Conservation (phyloP, 2,113 vertebrate genomes). For the Phalacrocorax brasilianus region DNA sequence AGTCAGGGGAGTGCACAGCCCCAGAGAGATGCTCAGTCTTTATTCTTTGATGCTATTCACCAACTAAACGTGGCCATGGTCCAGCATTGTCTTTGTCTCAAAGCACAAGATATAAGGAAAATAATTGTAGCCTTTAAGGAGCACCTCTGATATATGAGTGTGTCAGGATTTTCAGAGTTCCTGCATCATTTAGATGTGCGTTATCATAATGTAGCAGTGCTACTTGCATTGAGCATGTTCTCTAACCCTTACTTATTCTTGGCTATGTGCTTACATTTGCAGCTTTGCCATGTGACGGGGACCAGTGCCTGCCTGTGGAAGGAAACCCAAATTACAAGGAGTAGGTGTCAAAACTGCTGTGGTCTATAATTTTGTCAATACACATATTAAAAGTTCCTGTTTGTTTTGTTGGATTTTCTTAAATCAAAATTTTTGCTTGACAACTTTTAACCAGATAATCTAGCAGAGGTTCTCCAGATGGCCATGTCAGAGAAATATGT, state of each 20-base stretch:
- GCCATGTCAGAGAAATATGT: not conserved
- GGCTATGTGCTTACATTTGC: constrained; percentile 24
- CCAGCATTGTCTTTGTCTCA: not conserved
- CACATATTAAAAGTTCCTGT: not conserved
- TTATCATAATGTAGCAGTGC: not conserved
- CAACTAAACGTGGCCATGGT: not conserved
- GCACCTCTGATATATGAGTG: not conserved
- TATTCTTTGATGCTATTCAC: not conserved
- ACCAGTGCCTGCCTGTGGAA: constrained; percentile 56
- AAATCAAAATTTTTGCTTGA: not conserved
- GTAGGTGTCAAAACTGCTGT: not conserved
- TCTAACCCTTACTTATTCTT: not conserved
- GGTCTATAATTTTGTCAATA: not conserved
- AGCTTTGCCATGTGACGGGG: constrained; percentile 52
- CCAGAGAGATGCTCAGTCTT: not conserved
- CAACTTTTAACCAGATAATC: not conserved
- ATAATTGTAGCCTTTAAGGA: not conserved
- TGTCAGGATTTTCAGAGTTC: not conserved
- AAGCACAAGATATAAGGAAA: not conserved
- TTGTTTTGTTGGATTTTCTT: not conserved
- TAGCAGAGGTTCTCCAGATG: not conserved
- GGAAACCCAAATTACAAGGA: constrained; percentile 48
- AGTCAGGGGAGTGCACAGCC: not conserved
- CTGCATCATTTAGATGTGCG: not conserved
- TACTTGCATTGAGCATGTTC: not conserved